Conservation (phyloP, 2,113 vertebrate genomes). For the Lutjanus erythropterus region DNA sequence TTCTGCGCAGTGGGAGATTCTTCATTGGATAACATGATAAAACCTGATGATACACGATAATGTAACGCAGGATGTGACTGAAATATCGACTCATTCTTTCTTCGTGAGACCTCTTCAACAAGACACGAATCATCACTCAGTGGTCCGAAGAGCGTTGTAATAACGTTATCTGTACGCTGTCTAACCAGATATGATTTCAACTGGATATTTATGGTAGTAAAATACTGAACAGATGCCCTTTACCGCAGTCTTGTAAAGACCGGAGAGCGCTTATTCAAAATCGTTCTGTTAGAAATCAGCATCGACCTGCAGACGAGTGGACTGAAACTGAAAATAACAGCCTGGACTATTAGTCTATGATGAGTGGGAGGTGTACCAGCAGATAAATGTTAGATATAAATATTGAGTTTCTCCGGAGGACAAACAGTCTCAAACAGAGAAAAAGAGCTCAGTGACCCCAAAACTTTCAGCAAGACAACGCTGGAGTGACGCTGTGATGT, state of each 20-base stretch:
- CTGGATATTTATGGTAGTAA: constrained; percentile 22
- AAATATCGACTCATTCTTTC: constrained; percentile 9
- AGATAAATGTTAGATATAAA: neutral
- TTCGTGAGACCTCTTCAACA: constrained; percentile 19
- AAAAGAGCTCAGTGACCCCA: neutral
- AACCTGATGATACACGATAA: constrained; percentile 14
- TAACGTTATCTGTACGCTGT: constrained; percentile 15
- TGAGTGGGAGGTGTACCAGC: neutral
- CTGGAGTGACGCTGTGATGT: neutral
- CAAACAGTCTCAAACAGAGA: neutral
- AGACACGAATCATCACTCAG: neutral
- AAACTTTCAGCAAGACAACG: neutral
- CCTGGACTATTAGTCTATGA: neutral
- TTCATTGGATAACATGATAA: constrained; percentile 2
- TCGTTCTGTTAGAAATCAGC: constrained; percentile 15
- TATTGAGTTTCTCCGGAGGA: constrained; percentile 3
- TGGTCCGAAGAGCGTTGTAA: constrained; percentile 31
- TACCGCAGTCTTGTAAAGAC: constrained; percentile 24
- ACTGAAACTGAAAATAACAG: neutral
- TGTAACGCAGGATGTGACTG: constrained; percentile 1
- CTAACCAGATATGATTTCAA: constrained; percentile 26
- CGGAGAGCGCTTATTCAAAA: neutral
- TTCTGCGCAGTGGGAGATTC: neutral
- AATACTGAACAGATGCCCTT: neutral
- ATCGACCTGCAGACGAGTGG: constrained; percentile 32